A percentile compares a stretch with the other conserved stretches of the same genome.
Conservation (phyloP, 2,888 invertebrate genomes). For the Andrena bucephala region DNA sequence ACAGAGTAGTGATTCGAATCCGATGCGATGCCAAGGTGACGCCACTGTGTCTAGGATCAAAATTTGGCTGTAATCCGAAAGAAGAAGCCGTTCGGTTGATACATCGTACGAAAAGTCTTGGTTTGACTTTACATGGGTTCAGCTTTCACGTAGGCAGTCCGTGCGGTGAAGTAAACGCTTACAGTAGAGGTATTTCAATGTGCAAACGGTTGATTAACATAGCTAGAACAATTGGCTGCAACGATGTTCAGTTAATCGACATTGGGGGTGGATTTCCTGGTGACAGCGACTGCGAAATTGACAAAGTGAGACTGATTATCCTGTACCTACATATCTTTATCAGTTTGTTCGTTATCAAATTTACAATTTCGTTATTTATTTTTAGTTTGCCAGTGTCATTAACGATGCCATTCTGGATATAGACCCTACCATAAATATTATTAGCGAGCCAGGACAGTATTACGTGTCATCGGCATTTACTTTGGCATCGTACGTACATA, state of each 20-base stretch:
- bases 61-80: slow-evolving; percentile 81
- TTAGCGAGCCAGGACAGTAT: slow-evolving; percentile 88
- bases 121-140: slow-evolving; percentile 79
- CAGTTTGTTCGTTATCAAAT: slow-evolving; percentile 12
- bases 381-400: slow-evolving; percentile 84
- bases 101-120: slow-evolving; percentile 72
- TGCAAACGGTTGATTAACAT: slow-evolving; percentile 86
- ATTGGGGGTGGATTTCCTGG: slow-evolving; percentile 89
- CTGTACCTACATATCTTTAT: no score
- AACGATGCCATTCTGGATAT: slow-evolving; percentile 86
- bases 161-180: slow-evolving; percentile 85
- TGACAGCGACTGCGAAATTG: slow-evolving; percentile 74
- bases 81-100: slow-evolving; percentile 76
- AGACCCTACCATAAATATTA: slow-evolving; percentile 83
- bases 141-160: slow-evolving; percentile 82
- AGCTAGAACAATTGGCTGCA: slow-evolving; percentile 85
- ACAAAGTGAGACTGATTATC: slow-evolving; percentile 34
- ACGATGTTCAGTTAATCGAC: slow-evolving; percentile 86
- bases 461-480: slow-evolving; percentile 88
- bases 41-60: slow-evolving; percentile 70
- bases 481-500: slow-evolving; percentile 86
- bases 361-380: slow-evolving; percentile 10
- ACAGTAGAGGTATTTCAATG: slow-evolving; percentile 86
- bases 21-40: slow-evolving; percentile 75
- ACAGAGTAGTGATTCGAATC: slow-evolving; percentile 79